These are phyloP conservation scores for Ispidina lecontei DNA, from an alignment of 2,797 vertebrate species.

Conservation along the genomic window DNA sequence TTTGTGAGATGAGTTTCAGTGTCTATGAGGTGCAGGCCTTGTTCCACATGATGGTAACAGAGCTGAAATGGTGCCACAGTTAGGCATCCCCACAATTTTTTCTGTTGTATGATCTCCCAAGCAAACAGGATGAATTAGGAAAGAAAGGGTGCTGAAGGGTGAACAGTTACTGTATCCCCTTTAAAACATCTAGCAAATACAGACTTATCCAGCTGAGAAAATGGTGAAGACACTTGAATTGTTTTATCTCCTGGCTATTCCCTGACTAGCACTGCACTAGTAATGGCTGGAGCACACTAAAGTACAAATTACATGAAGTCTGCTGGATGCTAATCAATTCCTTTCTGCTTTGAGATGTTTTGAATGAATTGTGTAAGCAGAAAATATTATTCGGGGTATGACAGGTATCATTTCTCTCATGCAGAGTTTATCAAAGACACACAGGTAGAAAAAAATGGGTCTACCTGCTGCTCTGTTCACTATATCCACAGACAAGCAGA, in stretches of 20 bases:
- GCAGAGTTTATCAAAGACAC: not conserved
- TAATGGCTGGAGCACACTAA: not conserved
- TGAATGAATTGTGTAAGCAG: not conserved
- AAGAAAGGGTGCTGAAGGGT: not conserved
- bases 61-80: not conserved
- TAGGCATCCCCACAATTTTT: not conserved
- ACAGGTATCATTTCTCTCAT: not conserved
- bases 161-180: rapidly evolving
- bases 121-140: not conserved
- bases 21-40: not conserved
- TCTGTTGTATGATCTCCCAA: not conserved
- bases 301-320: not conserved
- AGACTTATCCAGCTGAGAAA: not conserved
- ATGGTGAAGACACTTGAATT: not conserved
- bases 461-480: not conserved
- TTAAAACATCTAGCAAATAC: not conserved
- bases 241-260: not conserved
- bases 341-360: not conserved
- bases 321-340: not conserved
- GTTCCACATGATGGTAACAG: not conserved
- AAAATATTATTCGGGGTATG: not conserved
- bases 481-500: not conserved
- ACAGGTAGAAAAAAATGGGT: not conserved
- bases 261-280: not conserved
- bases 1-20: not conserved